Evolutionary conservation across 2,888 invertebrate species (phyloP).

Genomic region (Nematopogon swammerdamellus): DNA sequence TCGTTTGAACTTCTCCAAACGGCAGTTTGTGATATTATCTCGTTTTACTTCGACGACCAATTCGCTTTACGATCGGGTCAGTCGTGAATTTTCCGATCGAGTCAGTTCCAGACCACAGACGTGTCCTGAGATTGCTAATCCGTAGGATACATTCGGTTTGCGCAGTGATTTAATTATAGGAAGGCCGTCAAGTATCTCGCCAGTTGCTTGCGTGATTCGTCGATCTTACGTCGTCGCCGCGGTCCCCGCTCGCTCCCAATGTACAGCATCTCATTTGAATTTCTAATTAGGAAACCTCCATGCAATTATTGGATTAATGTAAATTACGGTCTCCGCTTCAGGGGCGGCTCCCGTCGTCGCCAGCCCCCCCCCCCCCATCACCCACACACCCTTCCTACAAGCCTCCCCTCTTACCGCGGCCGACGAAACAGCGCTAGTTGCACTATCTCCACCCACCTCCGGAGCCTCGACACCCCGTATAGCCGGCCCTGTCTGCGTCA

Average conservation of each 20-base stretch:
- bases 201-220: neutral
- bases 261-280: conserved; percentile 86
- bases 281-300: conserved; percentile 90
- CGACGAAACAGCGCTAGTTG: neutral
- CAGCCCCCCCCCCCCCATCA: neutral
- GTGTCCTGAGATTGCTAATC: no score
- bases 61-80: no score
- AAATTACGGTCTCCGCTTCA: conserved; percentile 76
- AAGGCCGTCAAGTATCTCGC: neutral
- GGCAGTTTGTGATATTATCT: no score
- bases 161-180: no score
- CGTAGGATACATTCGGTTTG: no score
- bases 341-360: conserved; percentile 25
- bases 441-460: neutral
- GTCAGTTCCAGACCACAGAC: no score
- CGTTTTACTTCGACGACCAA: no score
- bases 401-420: no score
- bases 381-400: no score
- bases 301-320: conserved; percentile 93
- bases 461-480: neutral
- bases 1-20: no score
- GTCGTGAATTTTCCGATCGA: no score
- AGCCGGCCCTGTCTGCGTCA: neutral
- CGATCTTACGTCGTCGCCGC: conserved; percentile 8
- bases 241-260: conserved; percentile 42